Evolutionary conservation across 2,113 vertebrate genomes (phyloP), one percentile per base, ranked within the genome.

Genomic region (Rhinolophus ferrumequinum): DNA sequence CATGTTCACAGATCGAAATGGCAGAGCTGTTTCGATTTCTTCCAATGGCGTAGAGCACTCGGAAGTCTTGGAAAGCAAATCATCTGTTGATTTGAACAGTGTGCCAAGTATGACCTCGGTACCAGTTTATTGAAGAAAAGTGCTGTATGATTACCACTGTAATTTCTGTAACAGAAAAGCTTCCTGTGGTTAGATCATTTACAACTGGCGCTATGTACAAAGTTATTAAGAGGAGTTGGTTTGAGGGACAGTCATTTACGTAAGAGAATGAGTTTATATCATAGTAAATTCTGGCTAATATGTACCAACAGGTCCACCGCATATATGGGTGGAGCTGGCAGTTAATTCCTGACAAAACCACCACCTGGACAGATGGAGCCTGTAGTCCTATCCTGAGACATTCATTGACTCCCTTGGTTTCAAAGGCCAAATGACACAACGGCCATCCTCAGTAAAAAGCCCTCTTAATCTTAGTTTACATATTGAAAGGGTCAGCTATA

Each of bases 1-100:
- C 87, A 73, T 19, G 64, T 35, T 95, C 79, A 26, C 80, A 97
- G 90, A 50, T 88, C 0, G 1, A 62, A 85, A 96, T 93, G 2
- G 8, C 5, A n/a, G 92, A 96, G 76, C 0, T 30, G n/a, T 52
- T 88, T 2, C 0, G 0, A 85, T n/a, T 91, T 95, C 88, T 82
- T n/a, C 62, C 0, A 18, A 54, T 13, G 81, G 76, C n/a, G 10
- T 9, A 54, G 87, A 67, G 28, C 38, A 70, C 28, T 84, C 60
- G n/a, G 52, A 92, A 66, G 41, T 41, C 73, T 41, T 28, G 10
- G 35, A 87, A 92, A 77, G 81, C 8, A 64, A 72, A 33, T 66
- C 26, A 44, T 58, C 41, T 62, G 82, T 60, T 87, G 95, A 93
- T 93, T 86, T 96, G 72, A 90, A n/a, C 62, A 76, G 66, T 11